Percentiles rank a stretch among this genome's conserved stretches.
phyloP scores from a whole-genome alignment of 2,797 vertebrate species.

The Clarias fuscus region DNA sequence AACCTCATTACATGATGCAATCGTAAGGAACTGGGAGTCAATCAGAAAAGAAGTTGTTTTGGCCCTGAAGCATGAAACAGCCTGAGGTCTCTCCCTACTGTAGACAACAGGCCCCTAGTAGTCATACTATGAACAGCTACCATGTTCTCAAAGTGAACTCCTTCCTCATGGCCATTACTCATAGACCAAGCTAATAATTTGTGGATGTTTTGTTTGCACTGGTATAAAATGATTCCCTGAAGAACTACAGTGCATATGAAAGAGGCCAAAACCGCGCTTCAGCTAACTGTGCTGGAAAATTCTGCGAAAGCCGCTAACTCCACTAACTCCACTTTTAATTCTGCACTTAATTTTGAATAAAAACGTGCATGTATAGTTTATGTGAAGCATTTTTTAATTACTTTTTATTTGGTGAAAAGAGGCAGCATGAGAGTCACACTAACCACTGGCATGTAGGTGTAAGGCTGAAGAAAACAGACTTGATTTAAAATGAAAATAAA shows the following conservation, averaged over 20 bases:
- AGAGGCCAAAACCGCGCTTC: neutral
- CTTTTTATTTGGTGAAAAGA: neutral
- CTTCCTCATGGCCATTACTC: slow-evolving; percentile 67
- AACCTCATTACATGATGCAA: slow-evolving; percentile 56
- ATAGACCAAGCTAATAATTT: slow-evolving; percentile 71
- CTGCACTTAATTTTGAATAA: neutral
- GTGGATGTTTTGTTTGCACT: slow-evolving; percentile 74
- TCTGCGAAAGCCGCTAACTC: neutral
- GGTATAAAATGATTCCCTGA: slow-evolving; percentile 73
- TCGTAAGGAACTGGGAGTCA: slow-evolving; percentile 48
- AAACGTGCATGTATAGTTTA: neutral
- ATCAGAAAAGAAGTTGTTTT: slow-evolving; percentile 40
- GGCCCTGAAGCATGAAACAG: slow-evolving; percentile 36
- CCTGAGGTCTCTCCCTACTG: slow-evolving; percentile 31
- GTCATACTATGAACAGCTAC: slow-evolving; percentile 17
- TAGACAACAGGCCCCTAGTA: slow-evolving; percentile 21
- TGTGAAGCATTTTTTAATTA: too few relatives aligned
- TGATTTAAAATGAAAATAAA: too few relatives aligned
- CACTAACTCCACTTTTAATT: neutral
- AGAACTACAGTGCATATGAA: slow-evolving; percentile 60
- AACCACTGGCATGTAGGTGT: neutral
- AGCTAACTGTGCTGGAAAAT: neutral
- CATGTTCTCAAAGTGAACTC: slow-evolving; percentile 64
- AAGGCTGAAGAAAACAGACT: neutral
- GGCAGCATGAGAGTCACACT: neutral